Conservation (phyloP, 2,888 invertebrate genomes). For the Lasioglossum vierecki region DNA sequence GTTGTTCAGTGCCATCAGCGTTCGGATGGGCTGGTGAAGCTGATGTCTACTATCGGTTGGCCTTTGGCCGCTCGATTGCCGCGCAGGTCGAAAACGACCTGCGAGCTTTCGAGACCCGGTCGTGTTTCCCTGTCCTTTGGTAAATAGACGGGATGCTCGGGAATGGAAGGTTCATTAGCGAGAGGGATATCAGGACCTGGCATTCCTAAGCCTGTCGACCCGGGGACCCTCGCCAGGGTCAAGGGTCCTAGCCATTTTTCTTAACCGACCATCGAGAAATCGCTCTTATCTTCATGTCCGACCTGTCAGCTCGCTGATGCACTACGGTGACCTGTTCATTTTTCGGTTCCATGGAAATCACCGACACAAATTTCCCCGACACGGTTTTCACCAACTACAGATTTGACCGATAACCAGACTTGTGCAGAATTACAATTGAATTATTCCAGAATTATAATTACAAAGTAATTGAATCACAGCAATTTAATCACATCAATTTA, state of each 20-base stretch:
- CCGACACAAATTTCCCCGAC: no score
- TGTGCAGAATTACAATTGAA: no score
- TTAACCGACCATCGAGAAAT: constrained; percentile 64
- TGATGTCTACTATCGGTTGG: constrained; percentile 47
- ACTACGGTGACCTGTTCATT: neutral
- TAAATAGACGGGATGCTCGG: constrained; percentile 67
- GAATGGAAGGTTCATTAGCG: constrained; percentile 79
- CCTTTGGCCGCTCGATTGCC: constrained; percentile 50
- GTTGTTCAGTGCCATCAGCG: neutral
- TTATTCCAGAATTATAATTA: no score
- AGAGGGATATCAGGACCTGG: constrained; percentile 76
- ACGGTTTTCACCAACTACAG: no score
- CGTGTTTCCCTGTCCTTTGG: constrained; percentile 71
- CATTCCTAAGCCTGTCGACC: constrained; percentile 80
- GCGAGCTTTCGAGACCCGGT: constrained; percentile 33
- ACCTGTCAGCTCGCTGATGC: neutral
- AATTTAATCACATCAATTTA: no score
- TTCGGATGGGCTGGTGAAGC: neutral
- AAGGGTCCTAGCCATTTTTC: constrained; percentile 71
- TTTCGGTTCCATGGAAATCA: neutral
- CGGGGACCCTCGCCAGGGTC: constrained; percentile 77
- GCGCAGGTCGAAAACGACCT: constrained; percentile 50
- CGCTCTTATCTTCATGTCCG: neutral
- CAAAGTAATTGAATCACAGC: no score
- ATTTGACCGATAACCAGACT: no score